Conservation (phyloP, 2,888 invertebrate species). For the Muschampia plurimacula region DNA sequence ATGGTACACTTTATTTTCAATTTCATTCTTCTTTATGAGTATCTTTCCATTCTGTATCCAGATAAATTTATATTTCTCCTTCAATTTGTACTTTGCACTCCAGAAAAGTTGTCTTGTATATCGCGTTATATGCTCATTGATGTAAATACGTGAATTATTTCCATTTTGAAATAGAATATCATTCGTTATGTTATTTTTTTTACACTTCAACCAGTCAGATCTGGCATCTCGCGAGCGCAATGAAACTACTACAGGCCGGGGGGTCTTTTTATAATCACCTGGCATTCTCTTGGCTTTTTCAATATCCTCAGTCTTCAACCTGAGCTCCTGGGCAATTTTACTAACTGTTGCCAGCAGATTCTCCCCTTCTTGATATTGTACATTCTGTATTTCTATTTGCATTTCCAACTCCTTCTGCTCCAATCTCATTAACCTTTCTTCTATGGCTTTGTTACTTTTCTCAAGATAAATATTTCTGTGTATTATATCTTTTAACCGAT, state of each 20-base stretch:
- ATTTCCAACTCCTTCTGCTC: constrained; percentile 26
- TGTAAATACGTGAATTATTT: constrained; percentile 28
- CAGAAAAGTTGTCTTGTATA: constrained; percentile 34
- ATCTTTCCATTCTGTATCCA: constrained; percentile 39
- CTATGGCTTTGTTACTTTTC: constrained; percentile 10
- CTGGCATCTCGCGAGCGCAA: constrained; percentile 17
- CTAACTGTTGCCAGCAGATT: background rate
- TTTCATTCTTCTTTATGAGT: background rate
- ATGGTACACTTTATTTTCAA: background rate
- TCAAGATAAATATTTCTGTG: constrained; percentile 14
- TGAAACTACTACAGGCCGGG: constrained; percentile 30
- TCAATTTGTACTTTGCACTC: constrained; percentile 34
- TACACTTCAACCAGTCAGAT: constrained; percentile 27
- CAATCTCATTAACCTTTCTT: constrained; percentile 22
- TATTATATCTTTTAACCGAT: background rate
- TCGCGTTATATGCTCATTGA: constrained; percentile 37
- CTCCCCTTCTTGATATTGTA: background rate
- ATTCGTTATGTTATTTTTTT: constrained; percentile 28
- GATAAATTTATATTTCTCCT: constrained; percentile 34
- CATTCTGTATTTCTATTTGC: constrained; percentile 19
- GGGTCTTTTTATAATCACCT: constrained; percentile 19
- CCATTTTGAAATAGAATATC: constrained; percentile 9
- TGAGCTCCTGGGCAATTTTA: constrained; percentile 25
- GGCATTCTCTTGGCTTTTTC: constrained; percentile 28
- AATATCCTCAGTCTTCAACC: constrained; percentile 22